Percentiles rank a stretch among this genome's conserved stretches.
phyloP scores from a whole-genome alignment of 2,797 vertebrate species.

The Salmo trutta region DNA sequence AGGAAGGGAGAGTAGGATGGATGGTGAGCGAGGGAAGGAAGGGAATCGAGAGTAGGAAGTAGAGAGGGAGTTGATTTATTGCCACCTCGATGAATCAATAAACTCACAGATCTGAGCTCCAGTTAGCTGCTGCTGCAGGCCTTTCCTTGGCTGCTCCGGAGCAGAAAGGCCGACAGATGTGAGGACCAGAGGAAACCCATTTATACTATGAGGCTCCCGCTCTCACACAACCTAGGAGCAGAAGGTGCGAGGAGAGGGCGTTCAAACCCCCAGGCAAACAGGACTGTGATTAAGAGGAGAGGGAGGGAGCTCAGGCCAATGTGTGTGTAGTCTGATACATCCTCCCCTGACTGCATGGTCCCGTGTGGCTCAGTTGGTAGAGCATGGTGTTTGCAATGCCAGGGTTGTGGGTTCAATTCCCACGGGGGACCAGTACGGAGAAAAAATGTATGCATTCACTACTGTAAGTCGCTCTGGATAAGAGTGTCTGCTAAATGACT shows the following conservation, averaged over 20 bases:
- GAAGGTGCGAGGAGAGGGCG: slow-evolving; percentile 25
- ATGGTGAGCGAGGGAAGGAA: slow-evolving; percentile 30
- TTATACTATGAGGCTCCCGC: slow-evolving; percentile 51
- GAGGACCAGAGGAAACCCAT: slow-evolving; percentile 46
- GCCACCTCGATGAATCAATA: slow-evolving; percentile 61
- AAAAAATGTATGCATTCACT: too few relatives aligned
- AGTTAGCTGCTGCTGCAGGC: slow-evolving; percentile 55
- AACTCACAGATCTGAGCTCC: slow-evolving; percentile 55
- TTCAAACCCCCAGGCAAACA: slow-evolving; percentile 11
- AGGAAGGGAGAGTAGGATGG: slow-evolving; percentile 19
- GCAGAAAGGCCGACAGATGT: slow-evolving; percentile 56
- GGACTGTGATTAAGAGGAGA: slow-evolving; percentile 29
- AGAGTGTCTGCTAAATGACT: too few relatives aligned
- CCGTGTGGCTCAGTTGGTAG: too few relatives aligned
- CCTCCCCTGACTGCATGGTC: neutral
- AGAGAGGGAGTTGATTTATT: slow-evolving; percentile 53
- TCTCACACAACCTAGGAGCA: slow-evolving; percentile 32
- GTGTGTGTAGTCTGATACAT: neutral
- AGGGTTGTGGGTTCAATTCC: too few relatives aligned
- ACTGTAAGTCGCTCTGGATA: too few relatives aligned
- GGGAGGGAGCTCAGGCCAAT: slow-evolving; percentile 27
- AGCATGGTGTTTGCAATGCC: too few relatives aligned
- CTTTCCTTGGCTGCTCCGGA: slow-evolving; percentile 35
- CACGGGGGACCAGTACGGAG: too few relatives aligned
- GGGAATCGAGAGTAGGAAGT: slow-evolving; percentile 12